Base-by-base conservation (phyloP, 1,140 invertebrate genomes). In the Penaeus chinensis region DNA sequence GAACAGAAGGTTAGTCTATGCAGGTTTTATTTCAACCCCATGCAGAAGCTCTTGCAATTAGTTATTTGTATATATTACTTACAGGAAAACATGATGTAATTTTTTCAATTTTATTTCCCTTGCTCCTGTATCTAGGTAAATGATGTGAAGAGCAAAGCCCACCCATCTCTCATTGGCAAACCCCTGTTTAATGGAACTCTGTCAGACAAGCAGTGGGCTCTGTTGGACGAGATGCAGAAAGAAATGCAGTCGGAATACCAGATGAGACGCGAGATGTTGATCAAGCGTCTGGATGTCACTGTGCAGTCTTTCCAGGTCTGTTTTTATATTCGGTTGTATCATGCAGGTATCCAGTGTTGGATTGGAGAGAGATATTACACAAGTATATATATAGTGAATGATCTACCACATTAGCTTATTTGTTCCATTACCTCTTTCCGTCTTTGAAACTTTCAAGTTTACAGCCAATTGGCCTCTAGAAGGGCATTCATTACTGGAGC, bases 261-360 rank as follows among this genome's bases (percentile, higher is more conserved):
- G 91, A 93, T 96, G 66, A 93, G 98, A 86, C 93, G 97, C 84
- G 95, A 98, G 91, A 97, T 98, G 94, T 94, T 99, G 89, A 92
- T 98, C 2, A 98, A 97, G 88, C 93, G 98, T 80, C 92, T 99
- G 69, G 98, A 99, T 93, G 97, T 98, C 65, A 99, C 98, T 7
- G 95, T 99, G 91, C 96, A 98, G 92, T 98, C 97, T 37, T 99
- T 99, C 92, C 94, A 96, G 86, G 86, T 87, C 16, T 54, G 54
- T 11, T 54, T 16, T 13, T 2, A 54, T 54, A 11, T 54, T 54
- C 0, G 54, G 54, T 54, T 54, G 54, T 13, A 16, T 54, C 16
- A 16, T 13, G 10, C 2, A 11, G 16, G 16, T 47, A 54, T 54
- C 11, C 10, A 2, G 54, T 54, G 10, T 13, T 11, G 54, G 54